Evolutionary conservation across 2,113 vertebrate species (phyloP), one percentile per base, ranked within the genome.

Genomic region (Murina feae): DNA sequence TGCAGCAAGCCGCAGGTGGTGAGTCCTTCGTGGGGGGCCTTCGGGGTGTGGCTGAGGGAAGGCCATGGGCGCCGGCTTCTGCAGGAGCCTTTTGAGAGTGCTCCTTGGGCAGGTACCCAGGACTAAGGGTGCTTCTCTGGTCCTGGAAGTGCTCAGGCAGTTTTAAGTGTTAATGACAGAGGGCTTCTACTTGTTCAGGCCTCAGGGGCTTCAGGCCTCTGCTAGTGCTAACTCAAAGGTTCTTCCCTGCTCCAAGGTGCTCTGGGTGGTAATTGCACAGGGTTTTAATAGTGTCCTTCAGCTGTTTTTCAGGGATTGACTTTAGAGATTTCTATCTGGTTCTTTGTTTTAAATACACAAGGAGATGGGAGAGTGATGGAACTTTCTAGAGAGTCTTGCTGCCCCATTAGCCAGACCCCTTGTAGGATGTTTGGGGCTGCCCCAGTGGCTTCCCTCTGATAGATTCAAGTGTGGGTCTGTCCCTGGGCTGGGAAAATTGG

Each of bases 1-100:
- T 98, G 97, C 96, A 98, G 97, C 98, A 99, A 99, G 96, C 99
- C 99, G 0, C 98, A 98, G 97, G 99, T 99, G 99, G 99, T 99
- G 97, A 99, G 99, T 99, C 25, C 51, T 96, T 76, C 28, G 74
- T 32, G 37, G 44, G 63, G 89, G 60, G 9, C 25, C 47, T 53
- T 81, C 0, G 1, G 53, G 30, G 51, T 1, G 47, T 39, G 35
- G 71, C 16, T 8, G 18, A 30, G 37, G 28, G 28, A 68, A 58
- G 65, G 42, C 55, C 1, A 0, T 28, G 44, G 51, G 30, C 35
- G 11, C 39, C 42, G 60, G 44, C 69, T 39, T 72, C 35, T 8
- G 2, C 13, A 66, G 82, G 72, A 79, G 44, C 72, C 30, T 84
- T 93, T 78, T 39, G 37, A 60, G 32, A 75, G 71, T 86, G 49